Conservation (phyloP, 2,888 invertebrate species). For the Cybosia mesomella region DNA sequence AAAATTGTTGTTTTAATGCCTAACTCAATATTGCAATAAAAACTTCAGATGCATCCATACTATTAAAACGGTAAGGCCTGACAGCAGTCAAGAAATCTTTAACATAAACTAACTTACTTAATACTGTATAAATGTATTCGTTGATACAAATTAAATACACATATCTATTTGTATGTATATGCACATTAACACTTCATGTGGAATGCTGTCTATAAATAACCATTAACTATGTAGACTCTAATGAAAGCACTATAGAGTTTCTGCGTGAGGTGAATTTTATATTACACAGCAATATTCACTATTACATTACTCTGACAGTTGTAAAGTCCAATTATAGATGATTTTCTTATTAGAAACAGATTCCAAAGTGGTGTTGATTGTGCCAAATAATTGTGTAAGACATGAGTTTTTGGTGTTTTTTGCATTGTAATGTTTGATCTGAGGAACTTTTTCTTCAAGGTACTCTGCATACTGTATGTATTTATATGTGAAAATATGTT, state of each 20-base stretch:
- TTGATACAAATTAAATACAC: background rate
- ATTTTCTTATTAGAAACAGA: conserved; percentile 30
- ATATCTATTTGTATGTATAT: background rate
- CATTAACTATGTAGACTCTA: conserved; percentile 59
- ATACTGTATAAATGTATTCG: background rate
- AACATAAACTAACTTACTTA: too few species aligned
- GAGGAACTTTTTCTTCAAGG: conserved; percentile 71
- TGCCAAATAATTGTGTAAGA: conserved; percentile 48
- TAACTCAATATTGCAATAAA: too few species aligned
- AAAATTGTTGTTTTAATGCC: too few species aligned
- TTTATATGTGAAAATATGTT: background rate
- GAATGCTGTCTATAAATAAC: conserved; percentile 80
- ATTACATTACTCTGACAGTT: background rate
- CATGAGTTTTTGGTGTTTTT: conserved; percentile 43
- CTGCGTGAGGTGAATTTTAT: conserved; percentile 3
- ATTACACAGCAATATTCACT: background rate
- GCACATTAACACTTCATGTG: conserved; percentile 68
- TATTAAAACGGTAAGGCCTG: too few species aligned
- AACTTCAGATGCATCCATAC: too few species aligned
- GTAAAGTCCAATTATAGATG: conserved; percentile 36
- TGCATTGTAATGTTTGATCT: conserved; percentile 70
- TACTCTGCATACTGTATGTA: conserved; percentile 41
- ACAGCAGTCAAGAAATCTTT: background rate
- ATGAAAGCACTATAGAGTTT: conserved; percentile 43
- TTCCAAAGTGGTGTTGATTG: conserved; percentile 55